Evolutionary conservation across 2,888 invertebrate species (phyloP).

Genomic region (Myopa testacea): DNA sequence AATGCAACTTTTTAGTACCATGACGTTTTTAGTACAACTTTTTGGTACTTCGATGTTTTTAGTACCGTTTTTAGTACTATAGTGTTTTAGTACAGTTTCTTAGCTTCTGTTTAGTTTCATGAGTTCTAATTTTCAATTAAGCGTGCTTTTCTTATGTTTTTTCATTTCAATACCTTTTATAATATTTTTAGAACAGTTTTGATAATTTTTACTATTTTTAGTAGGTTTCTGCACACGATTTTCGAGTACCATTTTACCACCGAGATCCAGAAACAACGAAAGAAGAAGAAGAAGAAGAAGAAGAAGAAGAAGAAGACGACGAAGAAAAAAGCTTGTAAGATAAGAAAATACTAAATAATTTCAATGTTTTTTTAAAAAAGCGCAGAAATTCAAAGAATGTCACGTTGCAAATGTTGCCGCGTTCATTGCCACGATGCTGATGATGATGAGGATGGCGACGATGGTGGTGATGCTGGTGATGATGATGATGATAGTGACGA

Average conservation of each 20-base stretch:
- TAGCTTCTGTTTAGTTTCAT: too few relatives aligned
- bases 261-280: too few relatives aligned
- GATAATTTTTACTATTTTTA: too few relatives aligned
- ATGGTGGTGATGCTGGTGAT: background rate
- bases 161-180: background rate
- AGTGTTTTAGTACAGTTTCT: too few relatives aligned
- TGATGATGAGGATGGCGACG: background rate
- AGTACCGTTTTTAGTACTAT: too few relatives aligned
- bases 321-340: background rate
- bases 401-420: constrained; percentile 30
- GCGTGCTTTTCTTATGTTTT: too few relatives aligned
- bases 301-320: background rate
- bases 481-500: background rate
- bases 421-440: constrained; percentile 25
- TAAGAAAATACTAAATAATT: constrained; percentile 38
- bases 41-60: too few relatives aligned
- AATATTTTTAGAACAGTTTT: too few relatives aligned
- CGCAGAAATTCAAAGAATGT: constrained; percentile 43
- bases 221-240: background rate
- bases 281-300: background rate
- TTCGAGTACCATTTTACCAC: background rate
- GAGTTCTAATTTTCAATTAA: too few relatives aligned
- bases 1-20: background rate
- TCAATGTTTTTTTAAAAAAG: constrained; percentile 42
- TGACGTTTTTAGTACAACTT: background rate